Evolutionary conservation across 2,113 vertebrate genomes (phyloP).

Genomic region (Petromus typicus): DNA sequence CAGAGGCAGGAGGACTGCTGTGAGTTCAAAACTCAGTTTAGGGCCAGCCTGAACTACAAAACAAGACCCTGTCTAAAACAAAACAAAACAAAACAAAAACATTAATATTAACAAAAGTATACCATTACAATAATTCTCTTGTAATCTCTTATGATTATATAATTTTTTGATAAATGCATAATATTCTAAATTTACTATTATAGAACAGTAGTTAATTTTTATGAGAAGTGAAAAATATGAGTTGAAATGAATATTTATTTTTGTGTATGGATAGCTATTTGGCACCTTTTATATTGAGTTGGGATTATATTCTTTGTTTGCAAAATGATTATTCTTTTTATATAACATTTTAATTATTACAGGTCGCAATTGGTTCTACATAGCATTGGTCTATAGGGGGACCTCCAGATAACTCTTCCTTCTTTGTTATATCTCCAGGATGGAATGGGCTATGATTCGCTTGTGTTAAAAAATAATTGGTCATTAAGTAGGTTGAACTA

Average conservation of each 20-base stretch:
- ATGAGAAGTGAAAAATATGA: not conserved
- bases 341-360: not conserved
- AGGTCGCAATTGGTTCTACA: not conserved
- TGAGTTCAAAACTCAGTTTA: no score
- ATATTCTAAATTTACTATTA: not conserved
- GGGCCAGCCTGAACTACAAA: no score
- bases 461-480: not conserved
- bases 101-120: not conserved
- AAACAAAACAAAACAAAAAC: no score
- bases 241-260: conserved; percentile 6
- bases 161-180: not conserved
- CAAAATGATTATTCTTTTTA: not conserved
- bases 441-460: not conserved
- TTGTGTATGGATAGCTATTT: not conserved
- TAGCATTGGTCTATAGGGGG: not conserved
- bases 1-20: no score
- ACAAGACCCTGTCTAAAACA: no score
- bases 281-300: not conserved
- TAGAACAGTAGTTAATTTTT: not conserved
- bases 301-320: not conserved
- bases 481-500: not conserved
- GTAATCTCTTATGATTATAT: not conserved
- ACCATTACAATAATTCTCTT: not conserved
- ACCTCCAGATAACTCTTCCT: not conserved
- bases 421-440: not conserved